phyloP scores from a whole-genome alignment of 2,113 vertebrate species.

The Panthera uncia region DNA sequence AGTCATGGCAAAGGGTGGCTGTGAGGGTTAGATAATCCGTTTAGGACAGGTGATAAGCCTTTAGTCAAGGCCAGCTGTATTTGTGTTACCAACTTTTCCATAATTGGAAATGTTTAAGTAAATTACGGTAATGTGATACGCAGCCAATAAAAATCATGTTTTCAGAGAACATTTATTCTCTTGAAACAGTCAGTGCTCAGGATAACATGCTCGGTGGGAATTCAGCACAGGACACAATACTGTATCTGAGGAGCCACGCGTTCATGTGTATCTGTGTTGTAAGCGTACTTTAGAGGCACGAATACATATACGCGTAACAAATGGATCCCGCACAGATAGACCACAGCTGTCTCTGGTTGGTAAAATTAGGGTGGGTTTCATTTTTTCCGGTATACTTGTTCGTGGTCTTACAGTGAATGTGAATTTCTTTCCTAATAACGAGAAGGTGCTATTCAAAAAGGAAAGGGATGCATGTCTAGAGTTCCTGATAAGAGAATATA shows the following conservation, averaged over 20 bases:
- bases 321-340: neutral
- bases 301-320: accelerated
- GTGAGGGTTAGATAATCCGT: neutral
- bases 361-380: neutral
- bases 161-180: neutral
- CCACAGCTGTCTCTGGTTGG: neutral
- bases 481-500: neutral
- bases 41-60: accelerated
- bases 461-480: neutral
- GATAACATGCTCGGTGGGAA: no score
- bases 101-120: neutral
- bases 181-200: accelerated
- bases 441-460: neutral
- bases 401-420: neutral
- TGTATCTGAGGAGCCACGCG: accelerated
- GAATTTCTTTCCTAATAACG: neutral
- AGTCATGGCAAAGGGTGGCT: neutral
- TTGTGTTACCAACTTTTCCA: neutral
- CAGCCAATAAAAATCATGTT: neutral
- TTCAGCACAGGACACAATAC: neutral
- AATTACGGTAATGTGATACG: neutral
- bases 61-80: accelerated
- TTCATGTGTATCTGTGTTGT: accelerated
- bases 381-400: neutral
- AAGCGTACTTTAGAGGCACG: neutral